A percentile compares a stretch with the other conserved stretches of the same genome.
These are phyloP conservation scores for Drosophila affinis DNA, from an alignment of 2,888 invertebrate species.

Conservation along the genomic window DNA sequence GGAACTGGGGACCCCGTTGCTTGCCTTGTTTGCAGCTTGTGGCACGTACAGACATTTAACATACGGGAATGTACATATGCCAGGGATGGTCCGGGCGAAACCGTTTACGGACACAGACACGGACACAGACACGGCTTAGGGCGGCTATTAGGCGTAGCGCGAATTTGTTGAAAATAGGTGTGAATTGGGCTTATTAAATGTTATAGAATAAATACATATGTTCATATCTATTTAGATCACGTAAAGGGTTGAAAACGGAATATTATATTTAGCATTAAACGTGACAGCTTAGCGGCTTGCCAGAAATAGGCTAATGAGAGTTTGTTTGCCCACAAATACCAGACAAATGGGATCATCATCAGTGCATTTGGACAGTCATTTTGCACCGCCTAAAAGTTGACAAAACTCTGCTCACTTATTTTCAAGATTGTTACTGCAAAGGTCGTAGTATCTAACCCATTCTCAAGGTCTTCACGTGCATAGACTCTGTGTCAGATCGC, in stretches of 20 bases:
- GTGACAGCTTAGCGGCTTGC: neutral
- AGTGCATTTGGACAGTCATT: neutral
- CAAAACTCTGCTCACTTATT: neutral
- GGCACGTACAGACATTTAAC: slow-evolving; percentile 53
- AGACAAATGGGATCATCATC: neutral
- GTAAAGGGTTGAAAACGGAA: neutral
- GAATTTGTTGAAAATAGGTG: slow-evolving; percentile 33
- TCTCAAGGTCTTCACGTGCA: neutral
- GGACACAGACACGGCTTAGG: slow-evolving; percentile 14
- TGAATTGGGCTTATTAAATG: slow-evolving; percentile 43
- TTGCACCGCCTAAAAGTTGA: too few relatives aligned
- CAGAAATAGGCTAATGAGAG: neutral
- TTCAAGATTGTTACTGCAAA: too few relatives aligned
- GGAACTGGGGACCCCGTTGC: slow-evolving; percentile 6
- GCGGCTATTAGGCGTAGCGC: neutral
- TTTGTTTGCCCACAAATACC: neutral
- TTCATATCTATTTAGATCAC: slow-evolving; percentile 29
- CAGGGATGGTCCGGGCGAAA: slow-evolving; percentile 17
- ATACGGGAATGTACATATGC: slow-evolving; percentile 25
- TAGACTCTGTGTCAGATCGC: slow-evolving; percentile 28
- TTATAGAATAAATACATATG: slow-evolving; percentile 22
- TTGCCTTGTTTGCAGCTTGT: slow-evolving; percentile 31
- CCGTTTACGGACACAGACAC: slow-evolving; percentile 17
- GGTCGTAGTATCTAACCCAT: neutral
- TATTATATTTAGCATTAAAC: neutral